Evolutionary conservation across 2,113 vertebrate species (phyloP), one percentile per base, ranked within the genome.

Genomic region (Megaceryle torquata): DNA sequence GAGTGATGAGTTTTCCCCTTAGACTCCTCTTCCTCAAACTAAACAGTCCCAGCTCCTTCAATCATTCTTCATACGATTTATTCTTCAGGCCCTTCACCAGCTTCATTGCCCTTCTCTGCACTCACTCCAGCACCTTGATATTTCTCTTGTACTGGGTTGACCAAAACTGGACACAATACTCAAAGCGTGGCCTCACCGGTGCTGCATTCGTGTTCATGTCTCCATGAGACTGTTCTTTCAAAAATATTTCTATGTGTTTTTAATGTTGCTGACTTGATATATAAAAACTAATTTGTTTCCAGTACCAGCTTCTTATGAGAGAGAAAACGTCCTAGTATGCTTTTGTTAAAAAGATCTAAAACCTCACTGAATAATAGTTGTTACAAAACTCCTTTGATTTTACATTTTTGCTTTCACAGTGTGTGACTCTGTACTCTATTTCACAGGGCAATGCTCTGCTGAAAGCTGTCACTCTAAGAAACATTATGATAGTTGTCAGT

Each of bases 371-470:
- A 97, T 88, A 97, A 96, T 75, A 93, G 92, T 67, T 95, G 57
- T 82, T 94, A 79, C n/a, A 96, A 94, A 97, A 93, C 90, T 95
- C 35, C 96, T 97, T 97, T 96, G 83, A 97, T 97, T 97, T 97
- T 88, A 94, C 90, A 88, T 94, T 96, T 95, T 96, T 95, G 54
- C 48, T 85, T 96, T 97, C 96, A 96, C 95, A 96, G 88, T 90
- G 44, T 95, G 96, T 95, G 84, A 59, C 72, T 97, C 79, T 92
- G 82, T 95, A 95, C 65, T 97, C 93, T 81, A 96, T 98, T 98
- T 98, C 97, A 97, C 96, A 98, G 89, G 93, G 88, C 90, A 97
- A 95, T 91, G 96, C 94, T 95, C 91, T n/a, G 13, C 57, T 91
- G 95, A 97, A 96, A 53, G 50, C 95, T 97, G 93, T 95, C 97